Conservation (phyloP, 2,113 vertebrate genomes). For the Seriola rivoliana region DNA sequence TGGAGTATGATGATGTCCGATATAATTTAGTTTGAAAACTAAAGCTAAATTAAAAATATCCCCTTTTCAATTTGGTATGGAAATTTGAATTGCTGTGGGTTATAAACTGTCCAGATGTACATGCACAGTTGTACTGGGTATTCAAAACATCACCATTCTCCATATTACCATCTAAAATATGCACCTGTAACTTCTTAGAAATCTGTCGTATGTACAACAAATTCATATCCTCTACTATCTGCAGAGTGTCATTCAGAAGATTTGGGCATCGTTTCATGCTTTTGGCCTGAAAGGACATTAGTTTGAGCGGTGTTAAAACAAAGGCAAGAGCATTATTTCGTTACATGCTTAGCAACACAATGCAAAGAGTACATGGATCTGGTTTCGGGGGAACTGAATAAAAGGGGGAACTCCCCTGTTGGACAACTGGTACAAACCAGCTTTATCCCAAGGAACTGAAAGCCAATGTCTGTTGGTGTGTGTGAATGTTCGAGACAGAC, state of each 20-base stretch:
- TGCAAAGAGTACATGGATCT: slow-evolving; percentile 2
- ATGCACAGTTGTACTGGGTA: not conserved
- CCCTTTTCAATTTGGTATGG: not conserved
- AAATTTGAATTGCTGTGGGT: not conserved
- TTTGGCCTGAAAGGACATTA: slow-evolving; percentile 55
- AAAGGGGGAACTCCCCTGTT: slow-evolving; percentile 6
- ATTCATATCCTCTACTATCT: slow-evolving; percentile 70
- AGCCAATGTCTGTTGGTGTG: not conserved
- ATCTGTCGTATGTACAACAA: slow-evolving; percentile 72
- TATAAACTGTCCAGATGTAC: not conserved
- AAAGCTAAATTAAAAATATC: not conserved
- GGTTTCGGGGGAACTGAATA: slow-evolving; percentile 10
- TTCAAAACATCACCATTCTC: slow-evolving; percentile 43
- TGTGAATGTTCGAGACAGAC: not conserved
- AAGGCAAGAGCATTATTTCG: not conserved
- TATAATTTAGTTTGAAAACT: not conserved
- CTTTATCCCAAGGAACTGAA: slow-evolving; percentile 9
- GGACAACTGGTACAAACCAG: not conserved
- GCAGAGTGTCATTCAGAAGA: slow-evolving; percentile 63
- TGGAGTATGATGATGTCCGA: slow-evolving; percentile 32
- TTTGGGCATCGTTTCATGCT: slow-evolving; percentile 50
- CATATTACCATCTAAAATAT: slow-evolving; percentile 11
- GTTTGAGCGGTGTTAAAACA: slow-evolving; percentile 27
- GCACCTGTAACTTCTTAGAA: slow-evolving; percentile 75
- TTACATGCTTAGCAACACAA: not conserved